Percentiles rank a stretch among this genome's conserved stretches.
Conservation (phyloP, 2,888 invertebrate genomes). For the Eupithecia subumbrata region DNA sequence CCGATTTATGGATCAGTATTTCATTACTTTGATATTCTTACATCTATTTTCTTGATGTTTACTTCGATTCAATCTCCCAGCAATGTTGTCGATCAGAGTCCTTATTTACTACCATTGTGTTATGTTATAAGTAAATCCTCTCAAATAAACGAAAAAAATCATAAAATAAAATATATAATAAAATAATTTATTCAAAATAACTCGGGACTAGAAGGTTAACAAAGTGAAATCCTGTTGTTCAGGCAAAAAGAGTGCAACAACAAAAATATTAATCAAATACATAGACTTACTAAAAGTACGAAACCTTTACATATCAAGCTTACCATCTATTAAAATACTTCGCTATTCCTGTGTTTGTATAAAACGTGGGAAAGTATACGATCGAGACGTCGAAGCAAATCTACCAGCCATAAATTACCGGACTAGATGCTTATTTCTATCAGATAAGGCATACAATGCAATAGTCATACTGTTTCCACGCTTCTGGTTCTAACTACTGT, state of each 20-base stretch:
- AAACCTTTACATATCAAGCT: neutral
- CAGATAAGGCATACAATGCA: constrained; percentile 23
- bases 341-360: too few species aligned
- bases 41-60: neutral
- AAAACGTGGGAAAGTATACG: neutral
- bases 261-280: too few species aligned
- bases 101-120: neutral
- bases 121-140: too few species aligned
- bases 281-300: too few species aligned
- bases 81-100: neutral
- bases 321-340: neutral
- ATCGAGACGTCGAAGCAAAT: neutral
- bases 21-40: neutral
- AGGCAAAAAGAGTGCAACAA: too few species aligned
- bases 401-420: constrained; percentile 12
- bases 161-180: too few species aligned
- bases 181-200: too few species aligned
- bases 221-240: too few species aligned
- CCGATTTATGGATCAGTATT: constrained; percentile 19
- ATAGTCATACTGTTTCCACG: constrained; percentile 18
- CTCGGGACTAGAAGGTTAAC: too few species aligned
- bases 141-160: neutral
- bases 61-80: neutral
- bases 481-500: constrained; percentile 15
- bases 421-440: constrained; percentile 13